A percentile compares a stretch with the other conserved stretches of the same genome.
Evolutionary conservation across 2,888 invertebrate genomes (phyloP).

Genomic region (Strigamia crassipes): DNA sequence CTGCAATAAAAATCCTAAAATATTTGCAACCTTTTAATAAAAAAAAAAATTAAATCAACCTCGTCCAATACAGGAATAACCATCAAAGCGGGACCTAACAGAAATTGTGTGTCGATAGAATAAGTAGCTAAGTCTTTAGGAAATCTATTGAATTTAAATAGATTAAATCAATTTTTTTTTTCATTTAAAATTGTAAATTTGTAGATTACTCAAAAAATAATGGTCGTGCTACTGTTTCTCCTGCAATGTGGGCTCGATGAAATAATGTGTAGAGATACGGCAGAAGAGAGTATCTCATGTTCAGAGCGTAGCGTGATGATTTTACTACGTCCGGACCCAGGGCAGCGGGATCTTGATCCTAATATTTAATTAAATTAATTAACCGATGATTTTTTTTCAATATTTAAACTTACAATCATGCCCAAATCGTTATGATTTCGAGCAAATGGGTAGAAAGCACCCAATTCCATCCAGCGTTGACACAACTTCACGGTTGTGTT

Average conservation of each 20-base stretch:
- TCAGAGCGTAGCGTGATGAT: conserved; percentile 69
- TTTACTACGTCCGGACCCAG: conserved; percentile 70
- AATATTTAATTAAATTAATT: background rate
- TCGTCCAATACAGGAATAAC: conserved; percentile 72
- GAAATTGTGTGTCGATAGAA: conserved; percentile 73
- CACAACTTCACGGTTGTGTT: conserved; percentile 75
- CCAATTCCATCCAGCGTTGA: conserved; percentile 82
- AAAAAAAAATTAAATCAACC: background rate
- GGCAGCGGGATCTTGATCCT: conserved; percentile 77
- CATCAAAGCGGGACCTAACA: conserved; percentile 76
- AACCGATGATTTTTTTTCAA: background rate
- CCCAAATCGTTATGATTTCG: conserved; percentile 74
- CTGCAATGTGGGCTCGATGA: conserved; percentile 70
- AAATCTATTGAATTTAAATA: conserved; percentile 62
- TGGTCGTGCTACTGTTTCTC: conserved; percentile 77
- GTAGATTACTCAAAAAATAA: conserved; percentile 74
- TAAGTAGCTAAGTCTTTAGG: conserved; percentile 68
- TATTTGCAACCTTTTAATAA: background rate
- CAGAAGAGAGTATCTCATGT: conserved; percentile 71
- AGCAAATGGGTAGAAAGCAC: conserved; percentile 85
- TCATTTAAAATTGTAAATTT: background rate
- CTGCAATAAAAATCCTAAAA: background rate
- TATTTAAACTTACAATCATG: conserved; percentile 43
- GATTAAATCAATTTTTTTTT: too few species aligned
- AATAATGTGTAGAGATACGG: conserved; percentile 82